Percentiles rank a stretch among this genome's conserved stretches.
These are phyloP conservation scores for Dynastes hyllus DNA, from an alignment of 2,888 invertebrate species.

Conservation along the genomic window DNA sequence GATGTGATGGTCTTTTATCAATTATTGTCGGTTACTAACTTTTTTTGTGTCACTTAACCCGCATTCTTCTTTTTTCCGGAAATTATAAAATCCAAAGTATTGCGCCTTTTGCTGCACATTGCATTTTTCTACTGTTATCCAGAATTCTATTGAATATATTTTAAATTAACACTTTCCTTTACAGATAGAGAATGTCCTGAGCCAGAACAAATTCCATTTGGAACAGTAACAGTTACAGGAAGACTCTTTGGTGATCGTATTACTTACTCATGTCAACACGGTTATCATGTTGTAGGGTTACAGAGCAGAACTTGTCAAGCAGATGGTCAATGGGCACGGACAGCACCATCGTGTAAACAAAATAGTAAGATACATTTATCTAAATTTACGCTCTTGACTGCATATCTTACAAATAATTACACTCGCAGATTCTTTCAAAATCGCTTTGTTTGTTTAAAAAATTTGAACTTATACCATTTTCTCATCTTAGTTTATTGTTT, in stretches of 20 bases:
- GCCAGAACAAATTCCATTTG: constrained; percentile 83
- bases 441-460: too few species aligned
- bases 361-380: constrained; percentile 77
- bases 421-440: too few species aligned
- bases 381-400: not conserved
- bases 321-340: constrained; percentile 92
- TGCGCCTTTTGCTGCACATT: too few species aligned
- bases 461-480: not conserved
- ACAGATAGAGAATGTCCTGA: constrained; percentile 90
- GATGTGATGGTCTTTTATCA: too few species aligned
- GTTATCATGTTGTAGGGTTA: constrained; percentile 90
- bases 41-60: too few species aligned
- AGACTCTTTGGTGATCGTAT: constrained; percentile 88
- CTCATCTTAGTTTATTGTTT: constrained; percentile 82
- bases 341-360: constrained; percentile 88
- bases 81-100: too few species aligned
- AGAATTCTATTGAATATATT: too few species aligned
- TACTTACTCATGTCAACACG: constrained; percentile 89
- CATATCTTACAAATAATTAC: too few species aligned
- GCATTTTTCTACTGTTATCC: too few species aligned
- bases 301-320: constrained; percentile 92
- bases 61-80: too few species aligned
- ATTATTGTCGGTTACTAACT: too few species aligned
- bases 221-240: constrained; percentile 84
- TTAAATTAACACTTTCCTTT: constrained; percentile 58